These are phyloP conservation scores for Hippocampus zosterae DNA, from an alignment of 2,113 vertebrate genomes.

Conservation along the genomic window DNA sequence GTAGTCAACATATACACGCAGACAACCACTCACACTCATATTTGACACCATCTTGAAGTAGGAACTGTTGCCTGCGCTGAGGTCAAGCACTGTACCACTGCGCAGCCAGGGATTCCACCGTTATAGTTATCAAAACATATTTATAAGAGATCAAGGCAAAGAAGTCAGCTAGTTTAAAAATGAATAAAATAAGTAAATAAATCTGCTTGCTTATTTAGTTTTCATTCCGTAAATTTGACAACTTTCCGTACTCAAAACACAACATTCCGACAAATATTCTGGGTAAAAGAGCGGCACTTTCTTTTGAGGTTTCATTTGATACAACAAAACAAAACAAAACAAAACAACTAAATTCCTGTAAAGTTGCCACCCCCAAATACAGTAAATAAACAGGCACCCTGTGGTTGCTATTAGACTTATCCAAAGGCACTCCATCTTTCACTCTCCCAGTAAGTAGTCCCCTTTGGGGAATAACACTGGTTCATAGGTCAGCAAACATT, in stretches of 20 bases:
- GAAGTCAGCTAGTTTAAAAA: not conserved
- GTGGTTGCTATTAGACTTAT: not conserved
- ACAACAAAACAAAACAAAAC: no score
- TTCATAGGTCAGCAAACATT: conserved; percentile 20
- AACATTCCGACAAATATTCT: not conserved
- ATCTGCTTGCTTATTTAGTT: no score
- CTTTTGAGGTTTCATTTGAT: not conserved
- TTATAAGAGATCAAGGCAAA: not conserved
- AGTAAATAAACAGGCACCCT: not conserved
- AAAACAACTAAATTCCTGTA: not conserved
- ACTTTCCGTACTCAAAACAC: not conserved
- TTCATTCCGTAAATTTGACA: no score
- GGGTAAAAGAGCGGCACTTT: not conserved
- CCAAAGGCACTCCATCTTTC: not conserved
- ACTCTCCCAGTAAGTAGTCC: not conserved
- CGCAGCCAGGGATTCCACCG: not conserved
- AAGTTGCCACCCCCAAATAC: not conserved
- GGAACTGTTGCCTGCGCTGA: not conserved
- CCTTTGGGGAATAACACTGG: conserved; percentile 11
- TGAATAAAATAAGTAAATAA: not conserved
- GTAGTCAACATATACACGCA: no score
- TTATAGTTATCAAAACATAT: not conserved
- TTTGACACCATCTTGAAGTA: not conserved
- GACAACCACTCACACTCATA: not conserved
- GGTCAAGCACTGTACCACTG: not conserved